Base-by-base conservation (phyloP, 1,140 invertebrate species). In the Drosophila cardini region DNA sequence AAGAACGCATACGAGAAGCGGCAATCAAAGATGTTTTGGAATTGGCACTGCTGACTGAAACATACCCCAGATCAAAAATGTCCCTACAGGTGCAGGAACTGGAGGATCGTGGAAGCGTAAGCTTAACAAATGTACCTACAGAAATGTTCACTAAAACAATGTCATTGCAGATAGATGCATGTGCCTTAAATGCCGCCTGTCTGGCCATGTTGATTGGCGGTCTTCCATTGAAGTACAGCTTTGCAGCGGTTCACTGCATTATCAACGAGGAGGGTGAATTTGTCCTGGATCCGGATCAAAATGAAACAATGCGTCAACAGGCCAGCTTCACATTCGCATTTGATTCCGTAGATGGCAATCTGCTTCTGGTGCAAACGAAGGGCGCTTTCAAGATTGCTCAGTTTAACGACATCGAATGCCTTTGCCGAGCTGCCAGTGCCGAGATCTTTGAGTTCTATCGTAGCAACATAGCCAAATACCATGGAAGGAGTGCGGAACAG, bases 41-140 rank as follows among this genome's bases (percentile, higher is more conserved):
- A 91, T 92, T 95, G 30, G 94, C 95, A 0, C 90, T 98, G 43
- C 82, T 96, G 2, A 93, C 94, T 0, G 92, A 94, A 55, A 89
- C 96, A 15, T 95, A 97, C 93, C 97, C 97, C 4, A 93, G 96
- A 34, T 95, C 97, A 6, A 94, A 95, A 16, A 95, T 98, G 70
- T 94, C 94, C 8, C 93, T 98, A 13, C 96, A 96, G 73, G 83
- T 98, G 63, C 97, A 98, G 93, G 97, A 98, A 93, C 93, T 98
- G 77, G 95, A 98, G 93, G 95, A 97, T 93, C 94, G 93, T 90
- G 96, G 97, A 70, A 96, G 96, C 68, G 96, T 98, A 93, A 94
- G 93, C 0, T 8, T 8, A 3, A 0, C 2, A 11, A 18, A 4
- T 21, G 0, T 16, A 48, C 4, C 4, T 21, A 8, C 43, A 38